Conservation (phyloP, 2,113 vertebrate genomes). For the Puma concolor region DNA sequence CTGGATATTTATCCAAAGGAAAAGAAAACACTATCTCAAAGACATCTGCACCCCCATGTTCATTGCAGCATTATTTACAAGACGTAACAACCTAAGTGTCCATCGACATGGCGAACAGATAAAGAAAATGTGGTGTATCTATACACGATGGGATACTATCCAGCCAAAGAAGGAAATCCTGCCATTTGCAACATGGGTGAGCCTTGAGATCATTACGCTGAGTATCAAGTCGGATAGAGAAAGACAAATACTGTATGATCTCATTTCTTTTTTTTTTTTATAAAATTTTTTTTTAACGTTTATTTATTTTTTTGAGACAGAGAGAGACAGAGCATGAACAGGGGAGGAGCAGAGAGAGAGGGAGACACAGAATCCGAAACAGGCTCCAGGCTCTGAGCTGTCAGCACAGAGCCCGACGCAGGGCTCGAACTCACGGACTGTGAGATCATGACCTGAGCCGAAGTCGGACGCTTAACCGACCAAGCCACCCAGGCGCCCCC, state of each 20-base stretch:
- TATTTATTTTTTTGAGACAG: too few relatives aligned
- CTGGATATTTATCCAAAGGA: not conserved
- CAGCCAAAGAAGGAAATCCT: not conserved
- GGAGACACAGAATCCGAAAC: too few relatives aligned
- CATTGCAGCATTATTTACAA: not conserved
- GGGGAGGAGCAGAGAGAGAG: too few relatives aligned
- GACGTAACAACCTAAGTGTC: not conserved
- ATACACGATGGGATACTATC: not conserved
- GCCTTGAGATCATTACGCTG: not conserved
- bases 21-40: not conserved
- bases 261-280: not conserved
- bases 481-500: too few relatives aligned
- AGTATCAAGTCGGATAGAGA: not conserved
- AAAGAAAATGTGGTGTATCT: not conserved
- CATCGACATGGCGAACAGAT: not conserved
- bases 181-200: not conserved
- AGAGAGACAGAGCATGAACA: too few relatives aligned
- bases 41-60: not conserved
- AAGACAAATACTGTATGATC: not conserved
- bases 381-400: too few relatives aligned
- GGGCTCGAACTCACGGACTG: too few relatives aligned
- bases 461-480: too few relatives aligned
- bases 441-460: too few relatives aligned
- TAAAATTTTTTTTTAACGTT: too few relatives aligned
- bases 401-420: too few relatives aligned